These are phyloP conservation scores for Rhinichthys klamathensis DNA, from an alignment of 2,113 vertebrate genomes.

Conservation along the genomic window DNA sequence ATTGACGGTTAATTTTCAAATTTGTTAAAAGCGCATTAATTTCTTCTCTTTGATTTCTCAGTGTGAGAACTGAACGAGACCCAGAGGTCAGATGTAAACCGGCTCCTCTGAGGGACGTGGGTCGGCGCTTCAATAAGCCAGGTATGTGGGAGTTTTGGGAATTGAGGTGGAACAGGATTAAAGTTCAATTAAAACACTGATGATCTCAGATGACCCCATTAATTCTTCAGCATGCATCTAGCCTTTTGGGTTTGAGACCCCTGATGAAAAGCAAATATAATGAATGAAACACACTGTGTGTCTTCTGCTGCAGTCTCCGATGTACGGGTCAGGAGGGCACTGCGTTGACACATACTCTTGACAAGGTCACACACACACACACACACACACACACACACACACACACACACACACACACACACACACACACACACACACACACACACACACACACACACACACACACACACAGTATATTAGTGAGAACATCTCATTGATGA, in stretches of 20 bases:
- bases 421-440: no score
- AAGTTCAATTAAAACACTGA: conserved; percentile 21
- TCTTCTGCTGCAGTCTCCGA: background rate
- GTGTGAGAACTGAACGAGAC: background rate
- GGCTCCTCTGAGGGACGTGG: background rate
- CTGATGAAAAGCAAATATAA: background rate
- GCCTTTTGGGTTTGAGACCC: background rate
- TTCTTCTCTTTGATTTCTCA: no score
- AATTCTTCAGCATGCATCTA: background rate
- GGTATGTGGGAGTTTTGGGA: background rate
- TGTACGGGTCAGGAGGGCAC: background rate
- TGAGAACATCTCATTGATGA: no score
- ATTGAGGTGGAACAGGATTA: background rate
- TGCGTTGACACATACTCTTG: background rate
- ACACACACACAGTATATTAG: no score
- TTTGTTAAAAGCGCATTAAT: no score
- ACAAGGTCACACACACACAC: conserved; percentile 13
- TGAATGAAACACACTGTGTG: conserved; percentile 21
- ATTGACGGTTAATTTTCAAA: no score
- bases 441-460: no score
- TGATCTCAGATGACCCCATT: conserved; percentile 19
- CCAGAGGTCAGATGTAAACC: background rate
- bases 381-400: background rate
- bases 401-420: no score
- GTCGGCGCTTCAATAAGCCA: background rate